Base-by-base conservation (phyloP, 2,797 vertebrate genomes). In the Adrianichthys oophorus region DNA sequence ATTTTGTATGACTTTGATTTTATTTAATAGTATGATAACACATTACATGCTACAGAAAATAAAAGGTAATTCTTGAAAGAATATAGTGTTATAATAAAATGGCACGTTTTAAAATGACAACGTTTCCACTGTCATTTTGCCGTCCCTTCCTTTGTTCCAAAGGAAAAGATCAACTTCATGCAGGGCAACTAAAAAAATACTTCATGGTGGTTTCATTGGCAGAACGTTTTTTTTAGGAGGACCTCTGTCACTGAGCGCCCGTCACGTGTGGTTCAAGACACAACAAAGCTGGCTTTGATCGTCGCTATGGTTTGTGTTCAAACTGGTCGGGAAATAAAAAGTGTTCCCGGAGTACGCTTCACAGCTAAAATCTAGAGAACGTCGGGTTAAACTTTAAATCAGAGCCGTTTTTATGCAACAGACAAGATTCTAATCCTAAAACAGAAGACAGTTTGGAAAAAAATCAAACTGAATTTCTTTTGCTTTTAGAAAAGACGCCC, bases 1-100 rank as follows among this genome's bases (percentile, higher is more conserved):
- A 79, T 91, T 89, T 92, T 88, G 91, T 90, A 94, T 85, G 76
- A 69, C 68, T 90, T 92, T 91, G 83, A 90, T 89, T 97, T 98
- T 96, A 96, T 97, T 97, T 94, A 93, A 93, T 94, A 95, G 93
- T 92, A 87, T 94, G 93, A 94, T 93, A 95, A 95, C 94, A 96
- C 92, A 94, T 93, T 95, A 97, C 95, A 96, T 96, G 94, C 95
- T 97, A 96, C 93, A 90, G 94, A 95, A 94, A 91, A 92, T 92
- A 92, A 94, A 92, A 88, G 72, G 85, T 84, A 72, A 80, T 90
- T 92, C 92, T 94, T 94, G 90, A 95, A 96, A 95, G 92, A 91
- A 91, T 95, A 95, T 96, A 96, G 94, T 96, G 95, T 96, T 96
- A 94, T 95, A 93, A 94, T 95, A 97, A 95, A 95, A 95, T 95